These are phyloP conservation scores for Physella acuta DNA, from an alignment of 1,140 invertebrate species.

Conservation along the genomic window DNA sequence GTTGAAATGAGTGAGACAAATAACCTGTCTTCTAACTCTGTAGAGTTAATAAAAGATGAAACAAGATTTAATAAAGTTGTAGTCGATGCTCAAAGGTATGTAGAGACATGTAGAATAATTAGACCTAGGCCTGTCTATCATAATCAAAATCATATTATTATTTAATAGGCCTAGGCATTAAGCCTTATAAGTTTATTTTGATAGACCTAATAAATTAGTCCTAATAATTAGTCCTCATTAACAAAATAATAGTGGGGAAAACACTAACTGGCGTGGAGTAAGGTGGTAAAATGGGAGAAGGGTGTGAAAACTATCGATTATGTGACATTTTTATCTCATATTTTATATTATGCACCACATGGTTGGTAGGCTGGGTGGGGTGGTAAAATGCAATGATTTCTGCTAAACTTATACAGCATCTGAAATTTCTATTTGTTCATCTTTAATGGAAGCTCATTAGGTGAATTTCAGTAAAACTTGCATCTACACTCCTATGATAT, in stretches of 20 bases:
- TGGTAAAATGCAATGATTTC: not conserved
- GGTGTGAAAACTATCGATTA: too few relatives aligned
- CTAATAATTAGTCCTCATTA: not conserved
- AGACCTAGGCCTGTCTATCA: not conserved
- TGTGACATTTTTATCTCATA: too few relatives aligned
- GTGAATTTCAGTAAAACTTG: not conserved
- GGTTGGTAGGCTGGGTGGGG: not conserved
- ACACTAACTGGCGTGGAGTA: not conserved
- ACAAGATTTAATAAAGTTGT: conserved; percentile 27
- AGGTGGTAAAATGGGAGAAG: too few relatives aligned
- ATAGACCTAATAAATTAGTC: not conserved
- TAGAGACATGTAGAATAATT: not conserved
- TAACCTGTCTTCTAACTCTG: conserved; percentile 11
- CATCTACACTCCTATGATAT: not conserved
- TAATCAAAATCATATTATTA: not conserved
- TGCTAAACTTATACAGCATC: not conserved
- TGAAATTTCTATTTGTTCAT: too few relatives aligned
- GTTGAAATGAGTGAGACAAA: not conserved
- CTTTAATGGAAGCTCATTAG: too few relatives aligned
- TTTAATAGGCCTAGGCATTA: not conserved
- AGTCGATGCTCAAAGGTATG: conserved; percentile 22
- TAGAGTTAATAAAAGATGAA: conserved; percentile 23
- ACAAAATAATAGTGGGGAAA: not conserved
- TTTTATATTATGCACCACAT: too few relatives aligned
- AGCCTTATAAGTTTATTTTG: not conserved